Conservation (phyloP, 1,140 invertebrate species). For the Hirudo medicinalis region DNA sequence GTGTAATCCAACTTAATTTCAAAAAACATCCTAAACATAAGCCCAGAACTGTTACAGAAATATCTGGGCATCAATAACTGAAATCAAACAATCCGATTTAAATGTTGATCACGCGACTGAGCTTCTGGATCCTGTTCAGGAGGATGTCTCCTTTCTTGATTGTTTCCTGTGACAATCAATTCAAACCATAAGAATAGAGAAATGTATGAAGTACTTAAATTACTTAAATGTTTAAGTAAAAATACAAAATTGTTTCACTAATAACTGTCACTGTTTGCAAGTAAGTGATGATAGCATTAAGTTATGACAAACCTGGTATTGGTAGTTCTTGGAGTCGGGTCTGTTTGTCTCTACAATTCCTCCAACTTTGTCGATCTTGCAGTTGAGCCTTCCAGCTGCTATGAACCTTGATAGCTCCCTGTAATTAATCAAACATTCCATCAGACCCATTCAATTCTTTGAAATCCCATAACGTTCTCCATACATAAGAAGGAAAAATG, state of each 20-base stretch:
- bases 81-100: slow-evolving; percentile 37
- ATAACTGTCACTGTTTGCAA: neutral
- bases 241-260: neutral
- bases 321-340: slow-evolving; percentile 78
- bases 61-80: neutral
- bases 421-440: slow-evolving; percentile 31
- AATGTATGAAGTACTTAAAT: too few relatives aligned
- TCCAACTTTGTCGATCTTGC: slow-evolving; percentile 87
- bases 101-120: slow-evolving; percentile 97
- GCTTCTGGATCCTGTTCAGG: slow-evolving; percentile 92
- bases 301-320: slow-evolving; percentile 59
- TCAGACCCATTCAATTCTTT: too few relatives aligned
- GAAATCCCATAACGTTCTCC: too few relatives aligned
- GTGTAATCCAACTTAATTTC: too few relatives aligned
- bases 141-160: slow-evolving; percentile 96
- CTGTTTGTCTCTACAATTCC: slow-evolving; percentile 94
- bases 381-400: slow-evolving; percentile 82
- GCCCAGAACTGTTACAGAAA: too few relatives aligned
- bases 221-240: neutral
- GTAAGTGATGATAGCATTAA: slow-evolving; percentile 4
- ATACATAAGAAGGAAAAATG: too few relatives aligned
- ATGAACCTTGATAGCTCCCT: slow-evolving; percentile 79
- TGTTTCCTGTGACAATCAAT: slow-evolving; percentile 48
- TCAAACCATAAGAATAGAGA: slow-evolving; percentile 3
- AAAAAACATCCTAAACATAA: too few relatives aligned